A percentile compares a stretch with the other conserved stretches of the same genome.
Evolutionary conservation across 2,888 invertebrate genomes (phyloP).

Genomic region (Diploptera punctata): DNA sequence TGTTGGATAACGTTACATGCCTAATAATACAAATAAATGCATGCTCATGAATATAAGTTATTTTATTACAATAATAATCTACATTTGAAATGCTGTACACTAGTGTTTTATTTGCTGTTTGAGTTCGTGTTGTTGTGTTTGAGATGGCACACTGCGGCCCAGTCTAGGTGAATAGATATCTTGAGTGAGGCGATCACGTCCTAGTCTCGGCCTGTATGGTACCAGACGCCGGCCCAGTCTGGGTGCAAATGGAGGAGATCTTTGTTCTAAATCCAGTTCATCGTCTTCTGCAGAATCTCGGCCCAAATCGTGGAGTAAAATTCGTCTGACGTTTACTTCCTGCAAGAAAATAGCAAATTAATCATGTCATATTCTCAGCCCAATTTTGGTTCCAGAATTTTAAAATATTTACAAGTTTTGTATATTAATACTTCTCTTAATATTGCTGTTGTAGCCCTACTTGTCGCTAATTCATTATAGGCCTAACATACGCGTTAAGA

Average conservation of each 20-base stretch:
- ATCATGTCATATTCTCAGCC: too few relatives aligned
- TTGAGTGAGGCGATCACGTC: conserved; percentile 48
- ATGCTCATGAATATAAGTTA: neutral
- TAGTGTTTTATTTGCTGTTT: neutral
- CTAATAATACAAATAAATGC: neutral
- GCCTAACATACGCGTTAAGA: too few relatives aligned
- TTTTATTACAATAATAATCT: neutral
- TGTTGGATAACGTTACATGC: too few relatives aligned
- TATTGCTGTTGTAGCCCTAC: too few relatives aligned
- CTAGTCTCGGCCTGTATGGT: conserved; percentile 58
- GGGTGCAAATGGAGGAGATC: conserved; percentile 57
- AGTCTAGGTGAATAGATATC: conserved; percentile 32
- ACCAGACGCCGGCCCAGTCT: conserved; percentile 57
- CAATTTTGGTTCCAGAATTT: too few relatives aligned
- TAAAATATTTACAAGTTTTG: too few relatives aligned
- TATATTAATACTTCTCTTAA: too few relatives aligned
- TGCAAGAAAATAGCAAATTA: neutral
- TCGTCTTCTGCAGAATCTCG: conserved; percentile 53
- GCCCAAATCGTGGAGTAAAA: conserved; percentile 60
- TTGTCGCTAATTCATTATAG: too few relatives aligned
- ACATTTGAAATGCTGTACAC: neutral
- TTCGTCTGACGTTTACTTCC: conserved; percentile 43
- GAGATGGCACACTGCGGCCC: conserved; percentile 18
- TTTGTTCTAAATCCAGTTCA: conserved; percentile 47
- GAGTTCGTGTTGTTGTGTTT: neutral